phyloP scores from a whole-genome alignment of 2,888 invertebrate species.

The Agrochola circellaris region DNA sequence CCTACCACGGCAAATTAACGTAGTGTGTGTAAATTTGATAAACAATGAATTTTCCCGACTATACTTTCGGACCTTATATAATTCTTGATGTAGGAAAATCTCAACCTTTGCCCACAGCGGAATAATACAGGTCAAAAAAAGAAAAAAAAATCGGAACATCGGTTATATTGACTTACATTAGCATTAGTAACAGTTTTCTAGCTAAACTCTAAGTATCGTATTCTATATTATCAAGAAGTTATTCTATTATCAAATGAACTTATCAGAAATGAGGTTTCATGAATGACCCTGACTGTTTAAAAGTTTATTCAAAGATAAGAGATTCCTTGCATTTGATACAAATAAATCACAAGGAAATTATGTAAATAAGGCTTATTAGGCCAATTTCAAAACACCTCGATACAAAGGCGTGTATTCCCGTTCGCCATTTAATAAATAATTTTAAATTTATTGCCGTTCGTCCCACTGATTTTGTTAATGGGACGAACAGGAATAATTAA shows the following conservation, averaged over 20 bases:
- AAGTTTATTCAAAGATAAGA: conserved; percentile 7
- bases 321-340: conserved; percentile 20
- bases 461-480: no score
- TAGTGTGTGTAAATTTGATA: background rate
- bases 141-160: background rate
- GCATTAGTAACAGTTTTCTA: conserved; percentile 15
- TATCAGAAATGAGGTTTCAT: conserved; percentile 53
- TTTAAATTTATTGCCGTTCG: no score
- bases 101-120: background rate
- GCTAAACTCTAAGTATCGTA: conserved; percentile 15
- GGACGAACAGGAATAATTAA: no score
- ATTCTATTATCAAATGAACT: conserved; percentile 49
- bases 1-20: background rate
- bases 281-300: conserved; percentile 43
- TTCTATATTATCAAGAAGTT: conserved; percentile 16
- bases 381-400: conserved; percentile 13
- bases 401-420: no score
- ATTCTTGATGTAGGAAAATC: background rate
- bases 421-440: no score
- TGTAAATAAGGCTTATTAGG: conserved; percentile 5
- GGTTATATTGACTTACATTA: background rate
- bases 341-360: conserved; percentile 15
- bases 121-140: background rate
- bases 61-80: background rate
- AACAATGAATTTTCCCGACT: background rate